Percentiles rank a stretch among this genome's conserved stretches.
Conservation (phyloP, 2,888 invertebrate species). For the Drosophila eohydei region DNA sequence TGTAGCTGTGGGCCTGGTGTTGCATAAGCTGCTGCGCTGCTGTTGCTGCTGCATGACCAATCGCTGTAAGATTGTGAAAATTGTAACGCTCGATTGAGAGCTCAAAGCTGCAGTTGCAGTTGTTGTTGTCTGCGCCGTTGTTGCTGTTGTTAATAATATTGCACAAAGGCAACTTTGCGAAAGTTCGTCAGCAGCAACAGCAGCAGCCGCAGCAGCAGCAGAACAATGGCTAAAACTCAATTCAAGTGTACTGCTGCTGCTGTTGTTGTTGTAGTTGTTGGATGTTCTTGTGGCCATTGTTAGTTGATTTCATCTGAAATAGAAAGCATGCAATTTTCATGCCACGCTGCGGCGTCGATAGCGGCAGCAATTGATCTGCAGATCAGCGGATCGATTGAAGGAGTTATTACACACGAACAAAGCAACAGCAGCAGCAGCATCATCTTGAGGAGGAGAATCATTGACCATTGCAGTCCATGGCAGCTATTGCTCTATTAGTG, state of each 20-base stretch:
- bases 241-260: conserved; percentile 50
- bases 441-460: conserved; percentile 29
- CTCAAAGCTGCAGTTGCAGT: conserved; percentile 62
- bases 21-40: conserved; percentile 52
- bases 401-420: conserved; percentile 80
- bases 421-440: conserved; percentile 24
- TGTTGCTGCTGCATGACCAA: conserved; percentile 74
- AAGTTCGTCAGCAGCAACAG: conserved; percentile 72
- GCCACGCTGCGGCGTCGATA: conserved; percentile 75
- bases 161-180: conserved; percentile 76
- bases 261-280: conserved; percentile 34
- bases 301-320: conserved; percentile 80
- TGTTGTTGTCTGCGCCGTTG: conserved; percentile 34
- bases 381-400: conserved; percentile 76
- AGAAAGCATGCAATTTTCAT: conserved; percentile 81
- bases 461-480: conserved; percentile 47
- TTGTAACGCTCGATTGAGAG: conserved; percentile 81
- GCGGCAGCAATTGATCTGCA: conserved; percentile 78
- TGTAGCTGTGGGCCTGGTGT: conserved; percentile 64
- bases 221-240: conserved; percentile 75
- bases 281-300: conserved; percentile 71
- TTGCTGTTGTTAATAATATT: conserved; percentile 74
- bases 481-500: conserved; percentile 78
- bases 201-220: conserved; percentile 51
- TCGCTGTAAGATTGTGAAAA: conserved; percentile 79